Conservation (phyloP, 2,888 invertebrate species). For the Nasonia oneida region DNA sequence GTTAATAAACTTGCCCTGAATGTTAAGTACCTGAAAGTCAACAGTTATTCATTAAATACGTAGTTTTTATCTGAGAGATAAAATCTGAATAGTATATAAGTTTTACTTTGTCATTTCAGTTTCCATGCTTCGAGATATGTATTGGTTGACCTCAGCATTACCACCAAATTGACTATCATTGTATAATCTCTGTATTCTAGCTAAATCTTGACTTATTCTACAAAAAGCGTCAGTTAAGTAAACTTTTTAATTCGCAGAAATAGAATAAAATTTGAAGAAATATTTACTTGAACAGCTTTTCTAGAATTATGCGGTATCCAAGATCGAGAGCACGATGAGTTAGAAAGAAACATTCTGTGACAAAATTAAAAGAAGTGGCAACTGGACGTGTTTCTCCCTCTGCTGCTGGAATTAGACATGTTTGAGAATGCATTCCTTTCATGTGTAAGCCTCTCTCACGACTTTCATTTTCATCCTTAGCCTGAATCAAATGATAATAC, state of each 20-base stretch:
- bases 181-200: slow-evolving; percentile 87
- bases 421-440: slow-evolving; percentile 86
- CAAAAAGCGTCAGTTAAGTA: slow-evolving; percentile 18
- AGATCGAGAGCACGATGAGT: slow-evolving; percentile 93
- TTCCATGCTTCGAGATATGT: slow-evolving; percentile 83
- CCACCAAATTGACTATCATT: slow-evolving; percentile 84
- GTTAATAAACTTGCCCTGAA: slow-evolving; percentile 89
- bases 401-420: slow-evolving; percentile 87
- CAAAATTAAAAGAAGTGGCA: slow-evolving; percentile 86
- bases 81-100: slow-evolving; percentile 16
- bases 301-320: slow-evolving; percentile 80
- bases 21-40: slow-evolving; percentile 83
- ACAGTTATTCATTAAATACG: neutral
- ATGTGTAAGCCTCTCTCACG: slow-evolving; percentile 85
- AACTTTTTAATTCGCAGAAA: slow-evolving; percentile 4
- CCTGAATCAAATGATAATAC: slow-evolving; percentile 71
- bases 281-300: slow-evolving; percentile 79
- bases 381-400: slow-evolving; percentile 82
- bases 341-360: slow-evolving; percentile 95
- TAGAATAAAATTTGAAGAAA: neutral
- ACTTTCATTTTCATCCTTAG: slow-evolving; percentile 81
- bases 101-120: slow-evolving; percentile 84
- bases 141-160: slow-evolving; percentile 81
- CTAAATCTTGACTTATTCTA: slow-evolving; percentile 81
- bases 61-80: slow-evolving; percentile 18